These are phyloP conservation scores for Theretra japonica DNA, from an alignment of 2,888 invertebrate species.

Conservation along the genomic window DNA sequence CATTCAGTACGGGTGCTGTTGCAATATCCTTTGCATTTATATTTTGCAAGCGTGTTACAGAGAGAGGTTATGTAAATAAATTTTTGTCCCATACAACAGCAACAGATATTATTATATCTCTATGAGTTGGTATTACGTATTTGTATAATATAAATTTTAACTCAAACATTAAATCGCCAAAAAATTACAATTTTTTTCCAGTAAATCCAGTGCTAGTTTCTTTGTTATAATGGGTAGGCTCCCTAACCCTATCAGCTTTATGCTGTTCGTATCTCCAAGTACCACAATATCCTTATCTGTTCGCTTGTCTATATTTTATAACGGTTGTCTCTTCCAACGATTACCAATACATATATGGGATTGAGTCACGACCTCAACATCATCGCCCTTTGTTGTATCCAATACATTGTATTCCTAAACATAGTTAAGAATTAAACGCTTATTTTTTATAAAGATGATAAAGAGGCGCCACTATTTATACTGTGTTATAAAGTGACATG, in stretches of 20 bases:
- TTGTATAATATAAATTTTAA: too few relatives aligned
- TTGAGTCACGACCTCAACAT: slow-evolving; percentile 16
- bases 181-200: too few relatives aligned
- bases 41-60: slow-evolving; percentile 22
- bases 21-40: slow-evolving; percentile 25
- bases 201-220: not conserved
- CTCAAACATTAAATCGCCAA: too few relatives aligned
- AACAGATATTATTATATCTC: not conserved
- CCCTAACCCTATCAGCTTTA: not conserved
- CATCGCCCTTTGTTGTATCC: slow-evolving; percentile 23
- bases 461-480: not conserved
- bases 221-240: not conserved
- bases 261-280: not conserved
- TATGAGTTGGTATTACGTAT: not conserved
- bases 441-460: not conserved
- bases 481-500: not conserved
- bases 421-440: not conserved
- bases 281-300: slow-evolving; percentile 11
- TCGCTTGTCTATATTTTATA: slow-evolving; percentile 17
- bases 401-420: slow-evolving; percentile 15
- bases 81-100: not conserved
- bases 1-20: slow-evolving; percentile 18
- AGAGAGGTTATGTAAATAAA: slow-evolving; percentile 1
- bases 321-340: slow-evolving; percentile 1
- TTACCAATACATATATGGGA: slow-evolving; percentile 19